Evolutionary conservation across 2,113 vertebrate genomes (phyloP), one percentile per base, ranked within the genome.

Genomic region (Suncus etruscus): DNA sequence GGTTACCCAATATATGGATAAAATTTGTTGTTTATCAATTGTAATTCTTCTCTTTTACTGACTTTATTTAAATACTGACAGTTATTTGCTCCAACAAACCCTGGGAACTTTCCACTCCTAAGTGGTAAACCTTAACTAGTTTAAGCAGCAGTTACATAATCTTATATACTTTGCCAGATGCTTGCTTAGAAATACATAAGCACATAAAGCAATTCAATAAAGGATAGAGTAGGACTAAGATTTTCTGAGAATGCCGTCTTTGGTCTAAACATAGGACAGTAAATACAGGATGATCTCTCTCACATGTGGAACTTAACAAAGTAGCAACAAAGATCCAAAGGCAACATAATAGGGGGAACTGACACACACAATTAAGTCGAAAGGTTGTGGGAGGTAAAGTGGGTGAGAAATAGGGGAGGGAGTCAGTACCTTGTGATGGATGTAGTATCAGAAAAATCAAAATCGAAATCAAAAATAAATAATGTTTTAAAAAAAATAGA

Each of bases 81-180:
- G 25, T n/a, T 73, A 83, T 61, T 72, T 93, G 51, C 22, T 92
- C 16, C 79, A 86, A 84, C 94, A 32, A 69, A 81, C 87, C 89
- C 45, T 61, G 15, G 27, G 51, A 61, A 27, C 61, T 88, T 81
- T 29, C 58, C 7, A 80, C 39, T 6, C 22, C 6, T 78, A 68
- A 22, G 63, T 83, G 32, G 24, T 86, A 54, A 94, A 77, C 45
- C 45, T 83, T 86, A 45, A 82, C 8, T 66, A 54, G 22, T 77
- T 58, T 86, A 65, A 86, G 24, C 9, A 76, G 11, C 76, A 83
- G 74, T 50, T 66, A 75, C 18, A 8, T 79, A 61, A 88, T 50
- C 51, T 47, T 18, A 91, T 8, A 72, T 68, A 31, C 47, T 91
- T 68, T 86, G 75, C 8, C n/a, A 86, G 58, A 84, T 31, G 74